Conservation (phyloP, 2,888 invertebrate genomes). For the Drosophila limbata region DNA sequence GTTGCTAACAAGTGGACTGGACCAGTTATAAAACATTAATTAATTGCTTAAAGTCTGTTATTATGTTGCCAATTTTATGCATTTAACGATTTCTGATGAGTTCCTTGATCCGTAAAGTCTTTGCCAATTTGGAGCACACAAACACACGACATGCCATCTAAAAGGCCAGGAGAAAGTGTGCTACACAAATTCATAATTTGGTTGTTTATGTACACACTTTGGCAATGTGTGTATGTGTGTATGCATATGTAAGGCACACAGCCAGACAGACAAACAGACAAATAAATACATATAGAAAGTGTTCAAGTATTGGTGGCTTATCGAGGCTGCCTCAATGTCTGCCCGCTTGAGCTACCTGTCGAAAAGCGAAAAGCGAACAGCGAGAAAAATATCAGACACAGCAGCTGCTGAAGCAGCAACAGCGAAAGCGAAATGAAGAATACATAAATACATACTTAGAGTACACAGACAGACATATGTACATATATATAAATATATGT, state of each 20-base stretch:
- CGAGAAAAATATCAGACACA: slow-evolving; percentile 27
- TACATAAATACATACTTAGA: slow-evolving; percentile 12
- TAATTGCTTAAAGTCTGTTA: slow-evolving; percentile 34
- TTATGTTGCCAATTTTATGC: slow-evolving; percentile 62
- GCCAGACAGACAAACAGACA: slow-evolving; percentile 8
- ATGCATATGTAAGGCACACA: slow-evolving; percentile 32
- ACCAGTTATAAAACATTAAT: slow-evolving; percentile 15
- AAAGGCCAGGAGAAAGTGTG: slow-evolving; percentile 59
- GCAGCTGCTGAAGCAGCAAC: slow-evolving; percentile 28
- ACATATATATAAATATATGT: not conserved
- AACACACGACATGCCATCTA: slow-evolving; percentile 12
- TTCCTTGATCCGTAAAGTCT: slow-evolving; percentile 80
- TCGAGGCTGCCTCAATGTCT: slow-evolving; percentile 72
- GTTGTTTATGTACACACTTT: slow-evolving; percentile 66
- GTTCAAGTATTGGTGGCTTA: slow-evolving; percentile 62
- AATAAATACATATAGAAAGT: slow-evolving; percentile 25
- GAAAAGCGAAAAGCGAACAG: slow-evolving; percentile 25
- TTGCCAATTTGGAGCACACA: slow-evolving; percentile 55
- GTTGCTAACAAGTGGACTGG: slow-evolving; percentile 34
- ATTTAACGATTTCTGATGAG: slow-evolving; percentile 81
- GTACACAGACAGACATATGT: slow-evolving; percentile 18
- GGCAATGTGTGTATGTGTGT: slow-evolving; percentile 22
- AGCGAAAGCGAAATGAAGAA: slow-evolving; percentile 62
- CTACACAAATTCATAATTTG: slow-evolving; percentile 81
- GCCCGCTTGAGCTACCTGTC: slow-evolving; percentile 64